Conservation (phyloP, 2,797 vertebrate genomes). For the Dromococcyx pavoninus region DNA sequence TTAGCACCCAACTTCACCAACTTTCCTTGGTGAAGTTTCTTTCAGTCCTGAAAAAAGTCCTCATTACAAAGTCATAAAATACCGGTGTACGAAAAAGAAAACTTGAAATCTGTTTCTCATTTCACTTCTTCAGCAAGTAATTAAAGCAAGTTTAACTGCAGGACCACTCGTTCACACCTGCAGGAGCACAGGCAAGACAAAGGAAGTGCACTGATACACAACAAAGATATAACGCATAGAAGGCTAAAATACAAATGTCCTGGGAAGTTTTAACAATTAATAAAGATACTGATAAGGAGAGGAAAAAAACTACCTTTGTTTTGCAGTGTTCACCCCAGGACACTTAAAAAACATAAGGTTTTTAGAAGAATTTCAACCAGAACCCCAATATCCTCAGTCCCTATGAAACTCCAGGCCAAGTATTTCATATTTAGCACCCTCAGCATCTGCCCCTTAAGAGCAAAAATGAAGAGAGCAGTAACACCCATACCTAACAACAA, state of each 20-base stretch:
- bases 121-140: not conserved
- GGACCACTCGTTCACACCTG: not conserved
- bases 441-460: not conserved
- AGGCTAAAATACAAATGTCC: not conserved
- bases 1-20: not conserved
- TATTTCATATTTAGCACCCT: not conserved
- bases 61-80: not conserved
- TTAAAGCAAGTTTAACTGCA: not conserved
- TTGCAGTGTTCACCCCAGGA: not conserved
- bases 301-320: rapidly evolving
- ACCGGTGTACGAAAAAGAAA: rapidly evolving
- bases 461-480: rapidly evolving
- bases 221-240: not conserved
- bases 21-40: too few species aligned
- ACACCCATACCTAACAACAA: not conserved
- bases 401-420: not conserved
- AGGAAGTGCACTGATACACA: not conserved
- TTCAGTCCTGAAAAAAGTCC: not conserved
- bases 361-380: not conserved
- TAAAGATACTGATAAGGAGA: not conserved
- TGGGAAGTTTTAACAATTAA: not conserved
- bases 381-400: not conserved
- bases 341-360: not conserved
- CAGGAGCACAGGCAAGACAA: not conserved
- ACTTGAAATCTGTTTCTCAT: not conserved